Conservation (phyloP, 2,888 invertebrate genomes). For the Coremacera marginata region DNA sequence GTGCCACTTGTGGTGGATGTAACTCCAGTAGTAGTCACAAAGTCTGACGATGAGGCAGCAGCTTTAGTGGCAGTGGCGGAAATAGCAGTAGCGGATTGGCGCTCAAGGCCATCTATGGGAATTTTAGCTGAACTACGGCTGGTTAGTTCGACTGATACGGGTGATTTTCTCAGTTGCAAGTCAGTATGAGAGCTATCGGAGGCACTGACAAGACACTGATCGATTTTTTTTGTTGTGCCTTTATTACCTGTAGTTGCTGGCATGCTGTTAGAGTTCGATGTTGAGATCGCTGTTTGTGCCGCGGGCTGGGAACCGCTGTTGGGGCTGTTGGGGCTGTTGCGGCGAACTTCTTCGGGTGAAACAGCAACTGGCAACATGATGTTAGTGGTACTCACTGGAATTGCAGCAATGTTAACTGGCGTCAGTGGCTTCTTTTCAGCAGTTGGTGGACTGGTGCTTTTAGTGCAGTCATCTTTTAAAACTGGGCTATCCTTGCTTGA, state of each 20-base stretch:
- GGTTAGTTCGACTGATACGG: neutral
- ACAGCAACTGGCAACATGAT: conserved; percentile 26
- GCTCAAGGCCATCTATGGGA: neutral
- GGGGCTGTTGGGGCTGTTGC: conserved; percentile 7
- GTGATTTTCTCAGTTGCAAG: neutral
- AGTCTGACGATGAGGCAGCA: conserved; percentile 47
- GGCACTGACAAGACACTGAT: neutral
- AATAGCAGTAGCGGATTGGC: neutral
- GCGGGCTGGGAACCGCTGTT: neutral
- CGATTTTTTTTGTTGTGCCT: neutral
- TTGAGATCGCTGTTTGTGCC: neutral
- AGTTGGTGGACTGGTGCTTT: conserved; percentile 52
- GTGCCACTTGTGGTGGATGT: conserved; percentile 66
- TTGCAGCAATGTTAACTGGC: conserved; percentile 44
- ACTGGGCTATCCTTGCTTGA: conserved; percentile 53
- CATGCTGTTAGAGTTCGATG: neutral
- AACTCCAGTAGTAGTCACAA: conserved; percentile 57
- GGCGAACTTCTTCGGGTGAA: conserved; percentile 39
- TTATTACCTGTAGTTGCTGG: neutral
- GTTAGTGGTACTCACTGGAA: conserved; percentile 19
- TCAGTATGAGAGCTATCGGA: neutral
- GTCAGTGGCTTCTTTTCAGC: conserved; percentile 57
- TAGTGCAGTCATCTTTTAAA: conserved; percentile 50
- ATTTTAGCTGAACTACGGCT: conserved; percentile 8
- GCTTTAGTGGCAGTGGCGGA: neutral